Evolutionary conservation across 2,113 vertebrate species (phyloP), one percentile per base, ranked within the genome.

Genomic region (Polyodon spathula): DNA sequence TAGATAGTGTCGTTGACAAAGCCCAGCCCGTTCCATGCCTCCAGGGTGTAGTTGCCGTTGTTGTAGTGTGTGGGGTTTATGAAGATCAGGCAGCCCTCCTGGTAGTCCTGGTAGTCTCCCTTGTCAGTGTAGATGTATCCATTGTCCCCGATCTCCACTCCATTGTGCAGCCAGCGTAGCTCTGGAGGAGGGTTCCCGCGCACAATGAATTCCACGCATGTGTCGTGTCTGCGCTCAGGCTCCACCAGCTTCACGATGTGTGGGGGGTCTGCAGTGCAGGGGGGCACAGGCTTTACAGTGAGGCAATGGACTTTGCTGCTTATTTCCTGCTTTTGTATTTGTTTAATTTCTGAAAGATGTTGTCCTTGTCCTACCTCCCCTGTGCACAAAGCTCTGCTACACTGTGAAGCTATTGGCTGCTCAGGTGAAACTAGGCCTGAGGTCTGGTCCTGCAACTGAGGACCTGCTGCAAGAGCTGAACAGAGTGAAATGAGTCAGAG

Each of bases 1-100:
- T 84, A 89, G 71, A 99, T 89, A 0, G 93, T 94, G 83, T 96
- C 93, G 61, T 84, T 90, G 76, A 89, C 90, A 0, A 85, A 86
- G 55, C 95, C 96, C 67, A 98, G 70, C 0, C 83, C 72, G 78
- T 99, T 99, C 68, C 83, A 89, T 57, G 93, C 95, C 66, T 95
- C 83, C 42, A 99, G 89, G 0, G 96, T 99, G 76, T 98, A 99
- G 86, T 99, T 95, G 66, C 96, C 96, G 0, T 99, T 99, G 82
- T 99, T 91, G 71, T 92, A 88, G 78, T 99, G 95, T 0, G 96
- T 97, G 17, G 96, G 95, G 71, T 95, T 94, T 76, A 92, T 89
- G 77, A 99, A 94, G 63, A 83, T 92, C 71, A 99, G 84, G 59
- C 96, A 99, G 58, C 96, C 96, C 77, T 99, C 93, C 0, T 93